Conservation (phyloP, 2,797 vertebrate genomes). For the Smutsia gigantea region DNA sequence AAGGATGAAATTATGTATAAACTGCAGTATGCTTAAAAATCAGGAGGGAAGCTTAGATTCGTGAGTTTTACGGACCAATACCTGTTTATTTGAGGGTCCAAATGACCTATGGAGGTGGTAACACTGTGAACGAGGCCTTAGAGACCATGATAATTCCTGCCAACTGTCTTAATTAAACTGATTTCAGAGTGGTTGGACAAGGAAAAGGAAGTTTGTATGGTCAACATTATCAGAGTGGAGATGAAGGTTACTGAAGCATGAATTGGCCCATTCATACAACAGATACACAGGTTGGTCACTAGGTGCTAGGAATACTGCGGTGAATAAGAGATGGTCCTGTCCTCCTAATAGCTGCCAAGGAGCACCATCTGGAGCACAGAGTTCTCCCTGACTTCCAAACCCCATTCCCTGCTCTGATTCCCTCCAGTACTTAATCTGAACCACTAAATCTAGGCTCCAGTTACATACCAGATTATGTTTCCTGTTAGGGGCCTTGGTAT, state of each 20-base stretch:
- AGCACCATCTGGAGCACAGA: background rate
- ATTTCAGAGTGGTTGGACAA: conserved; percentile 47
- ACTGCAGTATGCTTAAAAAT: conserved; percentile 1
- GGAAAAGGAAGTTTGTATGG: background rate
- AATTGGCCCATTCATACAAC: background rate
- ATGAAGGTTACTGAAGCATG: conserved; percentile 17
- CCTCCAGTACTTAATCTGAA: conserved; percentile 5
- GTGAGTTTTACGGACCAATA: background rate
- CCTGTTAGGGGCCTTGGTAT: background rate
- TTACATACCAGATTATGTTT: conserved; percentile 12
- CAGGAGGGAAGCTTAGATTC: conserved; percentile 13
- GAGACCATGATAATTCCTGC: background rate
- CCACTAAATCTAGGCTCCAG: background rate
- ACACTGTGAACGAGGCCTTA: background rate
- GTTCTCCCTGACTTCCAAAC: conserved; percentile 18
- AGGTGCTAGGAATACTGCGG: background rate
- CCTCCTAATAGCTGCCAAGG: background rate
- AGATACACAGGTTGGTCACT: background rate
- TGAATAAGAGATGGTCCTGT: background rate
- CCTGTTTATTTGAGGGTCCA: background rate
- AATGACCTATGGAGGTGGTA: background rate
- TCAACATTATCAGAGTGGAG: background rate
- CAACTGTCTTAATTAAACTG: conserved; percentile 26
- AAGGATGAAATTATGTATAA: conserved; percentile 44
- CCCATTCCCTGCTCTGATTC: conserved; percentile 36